Evolutionary conservation across 2,888 invertebrate species (phyloP).

Genomic region (Oscheius myriophilus): DNA sequence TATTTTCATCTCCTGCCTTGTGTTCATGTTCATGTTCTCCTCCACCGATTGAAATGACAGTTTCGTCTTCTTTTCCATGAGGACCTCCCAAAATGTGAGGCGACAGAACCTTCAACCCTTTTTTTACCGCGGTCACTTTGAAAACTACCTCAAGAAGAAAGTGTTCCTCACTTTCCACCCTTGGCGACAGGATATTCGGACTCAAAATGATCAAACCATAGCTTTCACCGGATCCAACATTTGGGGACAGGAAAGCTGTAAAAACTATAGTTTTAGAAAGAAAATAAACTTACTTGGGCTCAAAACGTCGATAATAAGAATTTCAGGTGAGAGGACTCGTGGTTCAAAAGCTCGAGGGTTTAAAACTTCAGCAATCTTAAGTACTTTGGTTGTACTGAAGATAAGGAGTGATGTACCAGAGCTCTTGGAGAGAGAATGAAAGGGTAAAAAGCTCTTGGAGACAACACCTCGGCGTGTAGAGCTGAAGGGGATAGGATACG

Average conservation of each 20-base stretch:
- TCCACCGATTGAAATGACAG: slow-evolving; percentile 23
- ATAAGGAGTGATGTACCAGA: slow-evolving; percentile 25
- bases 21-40: slow-evolving; percentile 23
- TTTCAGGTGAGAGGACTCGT: slow-evolving; percentile 63
- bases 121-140: not conserved
- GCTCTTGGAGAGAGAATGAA: slow-evolving; percentile 66
- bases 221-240: slow-evolving; percentile 56
- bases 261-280: not conserved
- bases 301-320: slow-evolving; percentile 60
- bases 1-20: slow-evolving; percentile 12
- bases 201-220: slow-evolving; percentile 58
- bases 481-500: slow-evolving; percentile 64
- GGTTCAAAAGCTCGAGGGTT: slow-evolving; percentile 64
- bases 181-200: slow-evolving; percentile 63
- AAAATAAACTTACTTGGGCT: slow-evolving; percentile 52
- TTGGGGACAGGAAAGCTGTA: slow-evolving; percentile 45
- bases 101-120: slow-evolving; percentile 38
- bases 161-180: slow-evolving; percentile 56
- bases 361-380: slow-evolving; percentile 46
- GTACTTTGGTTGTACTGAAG: not conserved
- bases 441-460: slow-evolving; percentile 62
- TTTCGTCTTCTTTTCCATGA: slow-evolving; percentile 40
- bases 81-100: slow-evolving; percentile 61
- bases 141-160: slow-evolving; percentile 46
- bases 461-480: slow-evolving; percentile 35